Percentiles rank a stretch among this genome's conserved stretches.
Evolutionary conservation across 2,888 invertebrate genomes (phyloP).

Genomic region (Ethmia dodecea): DNA sequence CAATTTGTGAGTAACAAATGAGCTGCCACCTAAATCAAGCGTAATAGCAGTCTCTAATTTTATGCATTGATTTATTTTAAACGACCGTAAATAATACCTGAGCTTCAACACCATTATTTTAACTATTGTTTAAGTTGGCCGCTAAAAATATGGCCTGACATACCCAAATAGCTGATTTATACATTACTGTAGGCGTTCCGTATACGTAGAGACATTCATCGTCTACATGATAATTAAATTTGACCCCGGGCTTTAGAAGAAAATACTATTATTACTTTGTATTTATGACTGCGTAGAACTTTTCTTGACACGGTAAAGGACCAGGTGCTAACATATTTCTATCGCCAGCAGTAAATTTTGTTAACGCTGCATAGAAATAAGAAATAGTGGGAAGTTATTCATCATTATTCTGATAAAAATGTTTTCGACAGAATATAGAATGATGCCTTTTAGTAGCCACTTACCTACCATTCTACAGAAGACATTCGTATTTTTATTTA

Average conservation of each 20-base stretch:
- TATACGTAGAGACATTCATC: constrained; percentile 41
- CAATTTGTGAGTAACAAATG: constrained; percentile 57
- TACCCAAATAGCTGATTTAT: constrained; percentile 51
- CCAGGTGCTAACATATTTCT: constrained; percentile 52
- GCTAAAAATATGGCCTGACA: constrained; percentile 48
- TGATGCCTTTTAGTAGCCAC: too few species aligned
- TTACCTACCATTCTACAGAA: too few species aligned
- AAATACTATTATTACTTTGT: constrained; percentile 48
- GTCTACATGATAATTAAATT: constrained; percentile 73
- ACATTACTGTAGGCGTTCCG: constrained; percentile 55
- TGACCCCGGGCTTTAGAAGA: constrained; percentile 58
- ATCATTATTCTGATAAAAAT: constrained; percentile 9
- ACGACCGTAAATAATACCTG: constrained; percentile 65
- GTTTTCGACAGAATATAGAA: neutral
- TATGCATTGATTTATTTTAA: constrained; percentile 72
- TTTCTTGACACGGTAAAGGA: constrained; percentile 54
- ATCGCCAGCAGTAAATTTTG: constrained; percentile 45
- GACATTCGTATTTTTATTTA: too few species aligned
- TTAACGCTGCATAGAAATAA: constrained; percentile 39
- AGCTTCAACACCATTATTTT: constrained; percentile 64
- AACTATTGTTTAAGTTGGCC: constrained; percentile 66
- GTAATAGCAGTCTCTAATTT: constrained; percentile 64
- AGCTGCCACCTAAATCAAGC: constrained; percentile 66
- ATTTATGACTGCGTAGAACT: constrained; percentile 57
- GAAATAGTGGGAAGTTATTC: constrained; percentile 13